Conservation (phyloP, 2,888 invertebrate genomes). For the Iphiclides podalirius region DNA sequence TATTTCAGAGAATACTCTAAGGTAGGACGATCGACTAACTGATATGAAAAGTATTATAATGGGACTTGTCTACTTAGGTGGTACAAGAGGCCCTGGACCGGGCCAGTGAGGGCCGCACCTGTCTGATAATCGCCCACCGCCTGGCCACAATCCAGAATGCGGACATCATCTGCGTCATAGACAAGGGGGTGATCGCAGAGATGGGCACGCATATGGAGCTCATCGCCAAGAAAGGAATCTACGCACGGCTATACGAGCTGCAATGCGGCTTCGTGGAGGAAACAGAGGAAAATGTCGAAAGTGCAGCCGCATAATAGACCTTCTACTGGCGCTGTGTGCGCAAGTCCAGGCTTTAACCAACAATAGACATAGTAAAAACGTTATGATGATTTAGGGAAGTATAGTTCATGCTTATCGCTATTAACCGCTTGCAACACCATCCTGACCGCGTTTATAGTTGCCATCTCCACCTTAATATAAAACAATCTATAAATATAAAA, state of each 20-base stretch:
- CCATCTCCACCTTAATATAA: too few species aligned
- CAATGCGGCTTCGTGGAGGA: conserved; percentile 74
- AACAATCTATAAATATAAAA: too few species aligned
- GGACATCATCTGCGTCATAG: conserved; percentile 91
- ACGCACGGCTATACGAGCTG: conserved; percentile 83
- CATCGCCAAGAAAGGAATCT: conserved; percentile 82
- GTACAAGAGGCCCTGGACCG: conserved; percentile 93
- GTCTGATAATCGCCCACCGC: conserved; percentile 92
- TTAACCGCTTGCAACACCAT: too few species aligned
- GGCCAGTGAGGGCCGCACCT: conserved; percentile 89
- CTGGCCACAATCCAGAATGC: conserved; percentile 91
- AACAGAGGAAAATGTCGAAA: conserved; percentile 37
- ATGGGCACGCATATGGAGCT: conserved; percentile 88
- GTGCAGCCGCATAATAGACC: conserved; percentile 14
- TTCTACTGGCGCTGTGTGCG: too few species aligned
- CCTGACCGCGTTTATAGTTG: too few species aligned
- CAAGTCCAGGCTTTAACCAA: too few species aligned
- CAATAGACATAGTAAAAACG: too few species aligned
- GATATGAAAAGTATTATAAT: too few species aligned
- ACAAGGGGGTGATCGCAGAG: conserved; percentile 87
- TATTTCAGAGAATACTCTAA: too few species aligned
- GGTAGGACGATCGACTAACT: too few species aligned
- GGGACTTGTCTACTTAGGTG: conserved; percentile 75
- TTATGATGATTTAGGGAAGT: too few species aligned
- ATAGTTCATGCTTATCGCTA: too few species aligned